Conservation (phyloP, 1,140 invertebrate species). For the Macrobrachium rosenbergii region DNA sequence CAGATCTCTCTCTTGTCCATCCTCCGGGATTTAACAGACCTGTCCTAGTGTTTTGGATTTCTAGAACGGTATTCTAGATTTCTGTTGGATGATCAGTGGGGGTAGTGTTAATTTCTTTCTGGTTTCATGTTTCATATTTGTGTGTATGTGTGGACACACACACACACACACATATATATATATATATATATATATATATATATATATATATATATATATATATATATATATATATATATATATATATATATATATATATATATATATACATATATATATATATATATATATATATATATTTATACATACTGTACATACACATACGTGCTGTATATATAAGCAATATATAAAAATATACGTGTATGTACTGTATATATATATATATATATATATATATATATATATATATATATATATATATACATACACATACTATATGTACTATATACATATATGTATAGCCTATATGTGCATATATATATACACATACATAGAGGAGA, state of each 20-base stretch:
- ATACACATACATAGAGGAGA: too few species aligned
- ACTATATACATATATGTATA: too few species aligned
- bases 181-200: background rate
- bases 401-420: slow-evolving; percentile 29
- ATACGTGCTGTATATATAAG: too few species aligned
- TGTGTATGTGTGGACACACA: slow-evolving; percentile 1
- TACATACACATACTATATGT: background rate
- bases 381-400: background rate
- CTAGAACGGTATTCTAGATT: too few species aligned
- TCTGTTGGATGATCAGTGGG: too few species aligned
- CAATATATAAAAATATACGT: too few species aligned
- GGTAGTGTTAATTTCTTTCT: too few species aligned
- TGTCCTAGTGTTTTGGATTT: too few species aligned
- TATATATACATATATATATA: slow-evolving; percentile 12
- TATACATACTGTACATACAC: background rate
- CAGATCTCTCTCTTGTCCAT: too few species aligned
- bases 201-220: slow-evolving; percentile 1
- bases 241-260: slow-evolving; percentile 4
- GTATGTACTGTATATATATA: too few species aligned
- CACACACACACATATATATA: background rate
- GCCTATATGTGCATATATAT: too few species aligned
- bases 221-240: background rate
- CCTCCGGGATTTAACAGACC: too few species aligned
- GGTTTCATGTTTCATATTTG: background rate
- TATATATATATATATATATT: slow-evolving; percentile 27